phyloP scores from a whole-genome alignment of 2,888 invertebrate species.

The Cheilosia impressa region DNA sequence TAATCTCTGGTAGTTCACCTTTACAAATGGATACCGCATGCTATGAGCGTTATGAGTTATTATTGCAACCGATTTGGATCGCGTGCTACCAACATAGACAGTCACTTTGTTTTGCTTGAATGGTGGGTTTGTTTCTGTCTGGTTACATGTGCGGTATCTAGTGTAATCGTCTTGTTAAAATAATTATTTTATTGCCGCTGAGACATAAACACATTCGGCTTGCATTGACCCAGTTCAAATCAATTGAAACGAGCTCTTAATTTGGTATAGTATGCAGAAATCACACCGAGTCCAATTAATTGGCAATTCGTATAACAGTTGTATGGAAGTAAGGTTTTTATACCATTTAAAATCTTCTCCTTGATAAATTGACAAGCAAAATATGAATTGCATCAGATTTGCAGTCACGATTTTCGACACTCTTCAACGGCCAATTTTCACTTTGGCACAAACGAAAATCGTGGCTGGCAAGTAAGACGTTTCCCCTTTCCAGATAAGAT shows the following conservation, averaged over 20 bases:
- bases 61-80: slow-evolving; percentile 53
- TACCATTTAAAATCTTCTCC: slow-evolving; percentile 2
- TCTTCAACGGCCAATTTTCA: slow-evolving; percentile 11
- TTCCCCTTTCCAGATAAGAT: slow-evolving; percentile 6
- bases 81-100: slow-evolving; percentile 57
- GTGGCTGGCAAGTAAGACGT: slow-evolving; percentile 7
- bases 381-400: neutral
- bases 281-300: slow-evolving; percentile 31
- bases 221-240: slow-evolving; percentile 67
- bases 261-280: neutral
- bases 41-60: slow-evolving; percentile 59
- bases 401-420: neutral
- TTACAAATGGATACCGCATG: slow-evolving; percentile 42
- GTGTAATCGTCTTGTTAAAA: slow-evolving; percentile 30
- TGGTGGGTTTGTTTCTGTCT: slow-evolving; percentile 12
- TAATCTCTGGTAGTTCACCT: slow-evolving; percentile 53
- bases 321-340: neutral
- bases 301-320: neutral
- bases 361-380: neutral
- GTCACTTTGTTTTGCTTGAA: slow-evolving; percentile 46
- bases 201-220: slow-evolving; percentile 36
- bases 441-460: slow-evolving; percentile 14
- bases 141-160: slow-evolving; percentile 9
- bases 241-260: slow-evolving; percentile 16
- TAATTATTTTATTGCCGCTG: slow-evolving; percentile 58